Evolutionary conservation across 2,113 vertebrate species (phyloP).

Genomic region (Pagrus major): DNA sequence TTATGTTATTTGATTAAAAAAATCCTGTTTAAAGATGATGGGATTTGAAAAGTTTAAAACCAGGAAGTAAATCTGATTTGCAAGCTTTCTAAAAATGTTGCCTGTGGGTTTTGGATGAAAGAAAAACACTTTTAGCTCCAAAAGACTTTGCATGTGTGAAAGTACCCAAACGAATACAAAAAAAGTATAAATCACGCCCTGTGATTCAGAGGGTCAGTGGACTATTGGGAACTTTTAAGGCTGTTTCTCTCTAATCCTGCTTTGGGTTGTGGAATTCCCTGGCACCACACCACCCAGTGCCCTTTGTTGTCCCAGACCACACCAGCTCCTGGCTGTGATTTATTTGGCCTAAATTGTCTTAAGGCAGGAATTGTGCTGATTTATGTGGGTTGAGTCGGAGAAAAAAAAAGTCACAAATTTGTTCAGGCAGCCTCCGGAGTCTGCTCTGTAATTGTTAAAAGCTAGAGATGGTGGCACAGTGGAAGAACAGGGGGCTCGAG

Average conservation of each 20-base stretch:
- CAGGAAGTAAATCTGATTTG: slow-evolving; percentile 10
- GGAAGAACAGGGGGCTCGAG: slow-evolving; percentile 69
- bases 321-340: slow-evolving; percentile 46
- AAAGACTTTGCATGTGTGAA: slow-evolving; percentile 15
- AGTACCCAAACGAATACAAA: slow-evolving; percentile 33
- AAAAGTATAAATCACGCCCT: slow-evolving; percentile 54
- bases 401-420: slow-evolving; percentile 13
- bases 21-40: slow-evolving; percentile 1
- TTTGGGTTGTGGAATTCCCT: slow-evolving; percentile 77
- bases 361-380: slow-evolving; percentile 20
- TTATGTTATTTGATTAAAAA: not conserved
- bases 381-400: not conserved
- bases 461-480: slow-evolving; percentile 61
- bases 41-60: slow-evolving; percentile 7
- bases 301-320: slow-evolving; percentile 65
- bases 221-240: slow-evolving; percentile 62
- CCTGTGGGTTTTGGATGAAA: slow-evolving; percentile 38
- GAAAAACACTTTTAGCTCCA: slow-evolving; percentile 2
- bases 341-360: slow-evolving; percentile 42
- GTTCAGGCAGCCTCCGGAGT: not conserved
- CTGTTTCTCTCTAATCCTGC: slow-evolving; percentile 68
- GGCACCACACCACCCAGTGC: slow-evolving; percentile 68
- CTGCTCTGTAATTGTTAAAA: slow-evolving; percentile 63
- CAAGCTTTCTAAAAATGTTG: slow-evolving; percentile 6
- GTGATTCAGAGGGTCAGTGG: slow-evolving; percentile 42